Evolutionary conservation across 2,797 vertebrate species (phyloP).

Genomic region (Chaetodon trifasciatus): DNA sequence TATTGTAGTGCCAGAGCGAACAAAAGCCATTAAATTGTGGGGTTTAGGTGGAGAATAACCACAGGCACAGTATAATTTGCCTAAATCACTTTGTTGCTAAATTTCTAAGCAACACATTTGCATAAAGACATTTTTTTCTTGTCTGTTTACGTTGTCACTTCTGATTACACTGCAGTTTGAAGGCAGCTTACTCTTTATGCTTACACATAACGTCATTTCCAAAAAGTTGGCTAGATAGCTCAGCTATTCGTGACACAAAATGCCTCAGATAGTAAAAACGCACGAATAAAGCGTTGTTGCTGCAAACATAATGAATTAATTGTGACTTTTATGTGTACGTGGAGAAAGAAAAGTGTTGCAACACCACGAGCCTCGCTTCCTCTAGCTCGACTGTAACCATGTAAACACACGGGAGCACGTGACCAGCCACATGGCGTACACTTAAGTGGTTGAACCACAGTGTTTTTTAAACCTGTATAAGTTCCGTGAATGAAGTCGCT

Average conservation of each 20-base stretch:
- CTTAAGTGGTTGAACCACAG: neutral
- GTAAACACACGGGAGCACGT: slow-evolving; percentile 83
- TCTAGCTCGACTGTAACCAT: slow-evolving; percentile 43
- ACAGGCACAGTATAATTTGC: rapidly evolving
- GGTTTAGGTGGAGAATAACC: rapidly evolving
- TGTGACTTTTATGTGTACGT: neutral
- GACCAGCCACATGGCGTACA: slow-evolving; percentile 71
- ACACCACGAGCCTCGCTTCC: slow-evolving; percentile 38
- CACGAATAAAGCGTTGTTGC: rapidly evolving
- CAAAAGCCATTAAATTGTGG: rapidly evolving
- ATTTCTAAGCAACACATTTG: neutral
- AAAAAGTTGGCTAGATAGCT: neutral
- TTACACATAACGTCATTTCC: rapidly evolving
- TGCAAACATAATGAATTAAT: neutral
- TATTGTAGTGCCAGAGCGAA: neutral
- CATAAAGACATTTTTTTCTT: neutral
- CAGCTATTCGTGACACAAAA: rapidly evolving
- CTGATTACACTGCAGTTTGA: slow-evolving; percentile 44
- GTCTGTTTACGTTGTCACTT: slow-evolving; percentile 29
- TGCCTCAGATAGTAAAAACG: rapidly evolving
- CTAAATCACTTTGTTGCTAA: rapidly evolving
- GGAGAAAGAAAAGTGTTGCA: slow-evolving; percentile 55
- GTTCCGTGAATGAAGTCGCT: neutral
- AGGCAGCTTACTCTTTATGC: neutral
- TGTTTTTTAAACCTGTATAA: neutral